Evolutionary conservation across 1,140 invertebrate species (phyloP), one percentile per base, ranked within the genome.

Genomic region (Drosophila azteca): DNA sequence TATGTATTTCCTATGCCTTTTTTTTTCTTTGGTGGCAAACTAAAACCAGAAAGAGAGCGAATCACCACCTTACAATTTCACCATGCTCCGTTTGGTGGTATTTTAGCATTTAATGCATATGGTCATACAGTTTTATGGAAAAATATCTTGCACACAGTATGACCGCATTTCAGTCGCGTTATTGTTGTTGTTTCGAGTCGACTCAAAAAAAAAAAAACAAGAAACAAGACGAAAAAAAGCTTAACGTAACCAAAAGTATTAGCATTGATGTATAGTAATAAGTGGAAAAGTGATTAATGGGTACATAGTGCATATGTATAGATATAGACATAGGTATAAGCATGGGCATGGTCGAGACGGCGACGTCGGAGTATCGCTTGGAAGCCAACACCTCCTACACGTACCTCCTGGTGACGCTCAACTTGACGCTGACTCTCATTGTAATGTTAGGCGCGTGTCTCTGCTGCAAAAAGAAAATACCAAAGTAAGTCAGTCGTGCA

Each of bases 381-480:
- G 83, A 77, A 58, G 71, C 71, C 54, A 79, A 85, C 43, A 84
- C 83, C 43, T 83, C 72, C 53, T 84, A 84, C 73, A 84, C 81
- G 31, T 84, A 84, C 76, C 64, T 87, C 24, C 75, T 87, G 46
- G 75, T 81, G 49, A 88, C 83, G 45, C 57, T 88, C 29, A 82
- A 75, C 62, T 13, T 87, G 49, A 87, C 83, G 48, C 64, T 87
- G 6, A 65, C 88, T 15, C 71, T 91, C 11, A 72, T 92, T 43
- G 87, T 91, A 43, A 90, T 92, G 75, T 68, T 92, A 52, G 90
- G 83, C 20, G 89, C 91, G 48, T 92, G 91, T 68, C 70, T 92
- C 3, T 92, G 91, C 66, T 92, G 91, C 68, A 91, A 79, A 20
- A 91, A 80, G 43, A 77, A 75, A 58, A 81, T 88, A 44, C 90